phyloP scores from a whole-genome alignment of 2,113 vertebrate species.

The Scortum barcoo region DNA sequence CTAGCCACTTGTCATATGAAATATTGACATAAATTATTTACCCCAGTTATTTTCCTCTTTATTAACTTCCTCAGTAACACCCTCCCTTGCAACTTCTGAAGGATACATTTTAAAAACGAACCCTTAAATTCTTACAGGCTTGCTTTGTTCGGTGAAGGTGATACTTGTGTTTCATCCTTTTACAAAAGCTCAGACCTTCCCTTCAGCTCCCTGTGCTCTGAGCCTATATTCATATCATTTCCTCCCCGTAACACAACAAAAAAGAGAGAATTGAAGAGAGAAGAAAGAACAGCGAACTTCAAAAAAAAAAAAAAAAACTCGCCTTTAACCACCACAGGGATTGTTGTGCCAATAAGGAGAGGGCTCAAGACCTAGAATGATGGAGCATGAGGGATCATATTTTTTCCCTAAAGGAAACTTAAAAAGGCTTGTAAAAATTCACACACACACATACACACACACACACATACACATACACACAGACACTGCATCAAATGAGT shows the following conservation, averaged over 20 bases:
- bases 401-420: constrained; percentile 31
- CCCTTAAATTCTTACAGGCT: background rate
- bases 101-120: background rate
- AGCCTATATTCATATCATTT: constrained; percentile 11
- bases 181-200: constrained; percentile 6
- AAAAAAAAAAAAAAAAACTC: too few relatives aligned
- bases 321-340: constrained; percentile 30
- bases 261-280: constrained; percentile 4
- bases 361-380: background rate
- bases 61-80: background rate
- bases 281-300: constrained; percentile 15
- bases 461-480: constrained; percentile 35
- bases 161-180: constrained; percentile 23
- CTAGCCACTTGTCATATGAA: background rate
- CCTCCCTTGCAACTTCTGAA: background rate
- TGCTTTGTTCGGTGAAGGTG: constrained; percentile 39
- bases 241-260: background rate
- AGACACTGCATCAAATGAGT: constrained; percentile 34
- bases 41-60: background rate
- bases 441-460: constrained; percentile 25
- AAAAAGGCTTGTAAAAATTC: constrained; percentile 28
- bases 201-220: background rate
- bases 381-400: constrained; percentile 14
- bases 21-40: background rate
- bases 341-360: constrained; percentile 1